A percentile compares a stretch with the other conserved stretches of the same genome.
These are phyloP conservation scores for Apostichopus leukothele DNA, from an alignment of 53 echinoderm and acorn worm species.

Conservation along the genomic window DNA sequence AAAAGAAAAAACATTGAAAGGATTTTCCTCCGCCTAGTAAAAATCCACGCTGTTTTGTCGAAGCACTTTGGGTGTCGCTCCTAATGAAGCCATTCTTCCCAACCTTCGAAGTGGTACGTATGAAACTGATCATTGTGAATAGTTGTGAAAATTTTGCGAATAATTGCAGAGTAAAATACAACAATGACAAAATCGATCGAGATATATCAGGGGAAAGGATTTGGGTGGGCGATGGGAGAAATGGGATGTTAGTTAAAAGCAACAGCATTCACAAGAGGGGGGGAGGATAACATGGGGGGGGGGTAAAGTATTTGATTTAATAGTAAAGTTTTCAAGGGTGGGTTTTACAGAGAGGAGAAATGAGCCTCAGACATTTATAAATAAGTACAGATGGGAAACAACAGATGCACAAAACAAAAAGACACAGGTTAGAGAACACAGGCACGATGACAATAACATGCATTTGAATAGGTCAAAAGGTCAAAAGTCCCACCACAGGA, in stretches of 20 bases:
- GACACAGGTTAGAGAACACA: background rate
- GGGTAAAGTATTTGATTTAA: background rate
- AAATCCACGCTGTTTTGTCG: conserved; percentile 78
- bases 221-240: too few relatives aligned
- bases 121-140: conserved; percentile 57
- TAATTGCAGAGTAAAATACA: background rate
- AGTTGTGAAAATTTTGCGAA: too few relatives aligned
- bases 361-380: background rate
- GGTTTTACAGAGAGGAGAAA: conserved; percentile 4
- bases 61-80: conserved; percentile 89
- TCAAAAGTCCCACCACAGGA: conserved; percentile 38
- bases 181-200: background rate
- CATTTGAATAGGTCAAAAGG: background rate
- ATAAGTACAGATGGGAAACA: background rate
- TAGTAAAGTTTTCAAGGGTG: background rate
- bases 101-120: conserved; percentile 84
- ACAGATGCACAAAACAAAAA: background rate
- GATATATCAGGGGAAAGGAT: background rate
- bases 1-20: background rate
- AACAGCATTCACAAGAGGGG: too few relatives aligned
- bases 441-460: background rate
- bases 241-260: too few relatives aligned
- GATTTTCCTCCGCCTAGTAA: conserved; percentile 24
- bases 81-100: conserved; percentile 88
- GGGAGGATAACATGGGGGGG: too few relatives aligned